These are phyloP conservation scores for Philantomba maxwellii DNA, from an alignment of 2,113 vertebrate species.

Conservation along the genomic window DNA sequence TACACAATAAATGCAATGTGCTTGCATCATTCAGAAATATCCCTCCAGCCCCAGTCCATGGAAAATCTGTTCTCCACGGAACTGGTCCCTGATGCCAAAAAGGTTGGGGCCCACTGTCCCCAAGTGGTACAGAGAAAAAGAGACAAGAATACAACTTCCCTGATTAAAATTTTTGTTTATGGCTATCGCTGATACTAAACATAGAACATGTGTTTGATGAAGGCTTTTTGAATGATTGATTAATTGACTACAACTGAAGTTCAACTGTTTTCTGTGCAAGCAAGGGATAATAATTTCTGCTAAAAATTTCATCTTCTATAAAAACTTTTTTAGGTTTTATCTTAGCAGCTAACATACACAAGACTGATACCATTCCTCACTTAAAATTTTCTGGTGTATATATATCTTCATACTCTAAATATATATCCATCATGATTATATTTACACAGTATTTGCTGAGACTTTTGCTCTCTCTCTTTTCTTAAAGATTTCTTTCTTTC, in stretches of 20 bases:
- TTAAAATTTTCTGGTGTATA: not conserved
- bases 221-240: not conserved
- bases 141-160: not conserved
- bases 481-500: not conserved
- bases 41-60: not conserved
- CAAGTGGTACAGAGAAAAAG: not conserved
- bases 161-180: slow-evolving; percentile 4
- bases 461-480: not conserved
- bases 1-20: not conserved
- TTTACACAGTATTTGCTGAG: not conserved
- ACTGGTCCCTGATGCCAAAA: not conserved
- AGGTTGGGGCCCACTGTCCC: not conserved
- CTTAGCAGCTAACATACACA: not conserved
- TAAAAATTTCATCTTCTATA: slow-evolving; percentile 62
- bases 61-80: not conserved
- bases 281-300: slow-evolving; percentile 64
- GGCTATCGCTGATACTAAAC: not conserved
- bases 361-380: not conserved
- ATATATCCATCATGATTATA: not conserved
- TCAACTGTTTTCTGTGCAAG: slow-evolving; percentile 66
- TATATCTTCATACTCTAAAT: not conserved
- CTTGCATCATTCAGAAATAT: not conserved
- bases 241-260: slow-evolving; percentile 23
- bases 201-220: not conserved
- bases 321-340: not conserved